These are phyloP conservation scores for Ladona fulva DNA, from an alignment of 1,140 invertebrate species.

Conservation along the genomic window DNA sequence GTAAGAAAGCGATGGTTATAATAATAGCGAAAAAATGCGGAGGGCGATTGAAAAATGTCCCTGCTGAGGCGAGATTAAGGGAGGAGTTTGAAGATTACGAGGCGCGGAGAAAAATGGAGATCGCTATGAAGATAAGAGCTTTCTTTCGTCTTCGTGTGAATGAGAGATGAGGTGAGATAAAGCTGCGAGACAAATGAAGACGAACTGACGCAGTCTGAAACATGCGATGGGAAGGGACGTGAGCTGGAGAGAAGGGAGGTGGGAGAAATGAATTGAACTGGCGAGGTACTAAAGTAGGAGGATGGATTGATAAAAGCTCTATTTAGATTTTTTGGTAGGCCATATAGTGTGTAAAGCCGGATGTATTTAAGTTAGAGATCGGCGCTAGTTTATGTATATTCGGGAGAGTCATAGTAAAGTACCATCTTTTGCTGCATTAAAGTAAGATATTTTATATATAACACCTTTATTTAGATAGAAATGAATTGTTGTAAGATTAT, in stretches of 20 bases:
- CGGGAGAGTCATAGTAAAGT: too few relatives aligned
- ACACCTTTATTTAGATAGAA: too few relatives aligned
- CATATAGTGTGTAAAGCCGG: too few relatives aligned
- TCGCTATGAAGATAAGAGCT: background rate
- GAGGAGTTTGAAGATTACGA: background rate
- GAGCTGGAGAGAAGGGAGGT: background rate
- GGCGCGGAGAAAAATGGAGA: background rate
- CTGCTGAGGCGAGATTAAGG: background rate
- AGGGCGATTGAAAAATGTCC: background rate
- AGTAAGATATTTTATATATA: too few relatives aligned
- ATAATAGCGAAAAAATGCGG: background rate
- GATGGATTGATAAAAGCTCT: background rate
- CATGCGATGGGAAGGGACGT: background rate
- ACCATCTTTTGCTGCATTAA: too few relatives aligned
- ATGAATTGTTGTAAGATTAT: too few relatives aligned
- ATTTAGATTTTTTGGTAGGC: too few relatives aligned
- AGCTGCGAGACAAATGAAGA: conserved; percentile 4
- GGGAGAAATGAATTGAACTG: background rate
- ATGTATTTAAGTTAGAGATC: too few relatives aligned
- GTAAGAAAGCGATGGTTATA: background rate
- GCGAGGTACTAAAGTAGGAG: background rate
- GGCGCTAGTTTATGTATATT: too few relatives aligned
- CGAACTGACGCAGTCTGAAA: background rate
- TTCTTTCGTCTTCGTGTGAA: background rate
- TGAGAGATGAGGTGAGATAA: background rate